These are phyloP conservation scores for Chaetura pelagica DNA, from an alignment of 2,113 vertebrate genomes.

Conservation along the genomic window DNA sequence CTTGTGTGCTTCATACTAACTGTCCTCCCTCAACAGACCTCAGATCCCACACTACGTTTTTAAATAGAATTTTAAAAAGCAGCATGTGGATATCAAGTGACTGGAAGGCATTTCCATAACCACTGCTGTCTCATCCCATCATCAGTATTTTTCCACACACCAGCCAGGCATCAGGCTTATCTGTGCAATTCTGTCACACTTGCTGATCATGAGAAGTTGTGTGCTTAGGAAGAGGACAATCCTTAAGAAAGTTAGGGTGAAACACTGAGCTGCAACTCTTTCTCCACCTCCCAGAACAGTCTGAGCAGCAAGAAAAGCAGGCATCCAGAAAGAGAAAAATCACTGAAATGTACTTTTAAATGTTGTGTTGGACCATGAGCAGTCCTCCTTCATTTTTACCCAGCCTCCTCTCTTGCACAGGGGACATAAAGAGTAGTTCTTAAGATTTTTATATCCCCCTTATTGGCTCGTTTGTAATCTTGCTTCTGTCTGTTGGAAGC, in stretches of 20 bases:
- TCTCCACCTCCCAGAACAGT: background rate
- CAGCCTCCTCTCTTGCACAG: background rate
- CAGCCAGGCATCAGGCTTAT: background rate
- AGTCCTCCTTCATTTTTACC: background rate
- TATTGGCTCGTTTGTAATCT: background rate
- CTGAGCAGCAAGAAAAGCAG: background rate
- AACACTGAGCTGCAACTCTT: background rate
- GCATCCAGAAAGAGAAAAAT: background rate
- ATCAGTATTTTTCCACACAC: background rate
- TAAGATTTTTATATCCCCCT: background rate
- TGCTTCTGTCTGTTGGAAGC: background rate
- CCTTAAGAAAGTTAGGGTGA: background rate
- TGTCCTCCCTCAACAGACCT: background rate
- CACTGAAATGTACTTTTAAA: background rate
- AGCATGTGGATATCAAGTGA: constrained; percentile 2
- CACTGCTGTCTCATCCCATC: background rate
- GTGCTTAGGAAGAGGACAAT: background rate
- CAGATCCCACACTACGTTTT: background rate
- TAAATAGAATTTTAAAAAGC: constrained; percentile 3
- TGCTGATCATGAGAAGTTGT: background rate
- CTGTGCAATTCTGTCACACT: background rate
- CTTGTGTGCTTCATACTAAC: background rate
- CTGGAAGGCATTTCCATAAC: background rate
- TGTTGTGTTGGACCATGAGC: background rate
- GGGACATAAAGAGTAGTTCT: background rate